These are phyloP conservation scores for Cyclina sinensis DNA, from an alignment of 1,140 invertebrate species.

Conservation along the genomic window DNA sequence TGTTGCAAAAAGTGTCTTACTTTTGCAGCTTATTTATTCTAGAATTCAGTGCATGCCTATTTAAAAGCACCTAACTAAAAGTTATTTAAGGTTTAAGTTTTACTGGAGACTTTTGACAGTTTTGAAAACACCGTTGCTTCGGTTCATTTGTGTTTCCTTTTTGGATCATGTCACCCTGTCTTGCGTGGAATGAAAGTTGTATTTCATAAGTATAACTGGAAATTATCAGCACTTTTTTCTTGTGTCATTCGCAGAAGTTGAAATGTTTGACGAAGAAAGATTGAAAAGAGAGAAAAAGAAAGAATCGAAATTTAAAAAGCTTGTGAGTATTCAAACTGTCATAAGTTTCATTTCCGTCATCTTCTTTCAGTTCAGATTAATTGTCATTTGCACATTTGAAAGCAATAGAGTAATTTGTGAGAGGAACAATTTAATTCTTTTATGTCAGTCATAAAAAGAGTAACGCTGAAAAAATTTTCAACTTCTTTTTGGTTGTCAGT, in stretches of 20 bases:
- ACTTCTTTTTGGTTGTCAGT: too few relatives aligned
- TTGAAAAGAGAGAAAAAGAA: conserved; percentile 85
- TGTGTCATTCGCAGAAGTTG: conserved; percentile 82
- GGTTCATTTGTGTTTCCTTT: not conserved
- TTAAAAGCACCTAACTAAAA: conserved; percentile 1
- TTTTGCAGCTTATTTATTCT: not conserved
- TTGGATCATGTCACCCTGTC: not conserved
- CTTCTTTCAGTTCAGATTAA: not conserved
- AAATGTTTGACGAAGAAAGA: conserved; percentile 85
- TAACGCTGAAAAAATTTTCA: too few relatives aligned
- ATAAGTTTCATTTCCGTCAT: conserved; percentile 5
- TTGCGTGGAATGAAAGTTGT: not conserved
- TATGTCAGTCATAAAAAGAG: too few relatives aligned
- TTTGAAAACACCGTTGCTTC: conserved; percentile 43
- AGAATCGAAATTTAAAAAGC: conserved; percentile 85
- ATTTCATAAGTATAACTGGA: not conserved
- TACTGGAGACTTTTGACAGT: conserved; percentile 51
- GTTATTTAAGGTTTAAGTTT: conserved; percentile 2
- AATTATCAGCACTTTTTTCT: conserved; percentile 43
- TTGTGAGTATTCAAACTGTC: conserved; percentile 80
- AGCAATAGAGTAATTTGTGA: too few relatives aligned
- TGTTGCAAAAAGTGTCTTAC: not conserved
- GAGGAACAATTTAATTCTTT: too few relatives aligned
- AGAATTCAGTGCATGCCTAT: conserved; percentile 19
- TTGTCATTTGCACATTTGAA: too few relatives aligned